Percentiles rank a stretch among this genome's conserved stretches.
Evolutionary conservation across 2,113 vertebrate genomes (phyloP).

Genomic region (Ellobius talpinus): DNA sequence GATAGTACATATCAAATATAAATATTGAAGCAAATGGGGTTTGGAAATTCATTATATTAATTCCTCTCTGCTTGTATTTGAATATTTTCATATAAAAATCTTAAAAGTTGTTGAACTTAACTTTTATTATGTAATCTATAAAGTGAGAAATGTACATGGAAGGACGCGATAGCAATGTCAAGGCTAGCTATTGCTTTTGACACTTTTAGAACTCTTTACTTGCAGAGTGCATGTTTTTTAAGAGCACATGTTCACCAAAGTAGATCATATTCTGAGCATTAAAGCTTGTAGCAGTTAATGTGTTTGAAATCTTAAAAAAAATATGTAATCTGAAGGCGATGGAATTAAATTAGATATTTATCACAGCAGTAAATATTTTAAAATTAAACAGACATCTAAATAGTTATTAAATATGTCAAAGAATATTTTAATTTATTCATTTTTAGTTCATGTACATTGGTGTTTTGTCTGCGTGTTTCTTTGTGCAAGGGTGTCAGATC

Average conservation of each 20-base stretch:
- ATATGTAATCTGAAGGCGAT: neutral
- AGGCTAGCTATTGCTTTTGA: neutral
- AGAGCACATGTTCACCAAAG: neutral
- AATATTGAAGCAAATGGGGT: neutral
- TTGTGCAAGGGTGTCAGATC: neutral
- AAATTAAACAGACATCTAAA: neutral
- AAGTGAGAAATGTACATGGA: neutral
- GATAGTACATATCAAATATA: neutral
- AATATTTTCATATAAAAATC: conserved; percentile 35
- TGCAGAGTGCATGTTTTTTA: neutral
- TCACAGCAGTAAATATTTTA: neutral
- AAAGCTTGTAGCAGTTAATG: neutral
- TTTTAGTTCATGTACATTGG: neutral
- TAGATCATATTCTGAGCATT: neutral
- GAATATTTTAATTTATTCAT: neutral
- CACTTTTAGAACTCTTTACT: neutral
- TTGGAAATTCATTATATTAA: conserved; percentile 33
- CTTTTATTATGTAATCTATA: conserved; percentile 34
- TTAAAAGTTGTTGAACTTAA: conserved; percentile 30
- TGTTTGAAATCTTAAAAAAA: conserved; percentile 8
- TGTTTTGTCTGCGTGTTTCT: neutral
- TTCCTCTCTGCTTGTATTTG: conserved; percentile 19
- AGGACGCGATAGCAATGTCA: neutral
- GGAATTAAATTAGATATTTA: conserved; percentile 43
- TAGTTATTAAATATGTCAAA: neutral